Evolutionary conservation across 2,888 invertebrate genomes (phyloP).

Genomic region (Aporophyla lueneburgensis): DNA sequence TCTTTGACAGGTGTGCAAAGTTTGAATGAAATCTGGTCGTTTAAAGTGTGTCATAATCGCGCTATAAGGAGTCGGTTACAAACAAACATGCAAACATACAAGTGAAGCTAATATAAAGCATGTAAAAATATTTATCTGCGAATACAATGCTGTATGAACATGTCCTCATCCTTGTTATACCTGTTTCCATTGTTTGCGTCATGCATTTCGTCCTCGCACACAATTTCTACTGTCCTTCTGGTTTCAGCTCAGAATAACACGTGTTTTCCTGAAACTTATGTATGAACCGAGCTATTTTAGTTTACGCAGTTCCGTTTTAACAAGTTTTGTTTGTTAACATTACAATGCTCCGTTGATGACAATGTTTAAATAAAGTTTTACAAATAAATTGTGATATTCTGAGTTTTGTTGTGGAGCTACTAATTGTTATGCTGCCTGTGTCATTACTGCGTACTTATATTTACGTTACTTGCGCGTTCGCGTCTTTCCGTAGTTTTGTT

Average conservation of each 20-base stretch:
- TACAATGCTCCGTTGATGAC: conserved; percentile 39
- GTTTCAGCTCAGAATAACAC: conserved; percentile 51
- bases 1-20: too few relatives aligned
- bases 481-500: background rate
- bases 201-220: conserved; percentile 64
- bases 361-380: conserved; percentile 35
- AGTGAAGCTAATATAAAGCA: too few relatives aligned
- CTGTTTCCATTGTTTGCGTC: conserved; percentile 63
- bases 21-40: too few relatives aligned
- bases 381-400: conserved; percentile 24
- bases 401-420: background rate
- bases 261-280: conserved; percentile 55
- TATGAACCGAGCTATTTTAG: conserved; percentile 58
- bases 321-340: conserved; percentile 53
- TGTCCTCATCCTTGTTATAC: conserved; percentile 69
- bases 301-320: conserved; percentile 54
- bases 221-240: conserved; percentile 67
- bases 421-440: conserved; percentile 10
- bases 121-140: conserved; percentile 60
- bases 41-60: too few relatives aligned
- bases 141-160: conserved; percentile 59
- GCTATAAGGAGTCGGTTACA: too few relatives aligned
- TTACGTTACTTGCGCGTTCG: background rate
- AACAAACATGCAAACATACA: too few relatives aligned
- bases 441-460: background rate